Conservation (phyloP, 2,888 invertebrate species). For the Phaedon cochleariae region DNA sequence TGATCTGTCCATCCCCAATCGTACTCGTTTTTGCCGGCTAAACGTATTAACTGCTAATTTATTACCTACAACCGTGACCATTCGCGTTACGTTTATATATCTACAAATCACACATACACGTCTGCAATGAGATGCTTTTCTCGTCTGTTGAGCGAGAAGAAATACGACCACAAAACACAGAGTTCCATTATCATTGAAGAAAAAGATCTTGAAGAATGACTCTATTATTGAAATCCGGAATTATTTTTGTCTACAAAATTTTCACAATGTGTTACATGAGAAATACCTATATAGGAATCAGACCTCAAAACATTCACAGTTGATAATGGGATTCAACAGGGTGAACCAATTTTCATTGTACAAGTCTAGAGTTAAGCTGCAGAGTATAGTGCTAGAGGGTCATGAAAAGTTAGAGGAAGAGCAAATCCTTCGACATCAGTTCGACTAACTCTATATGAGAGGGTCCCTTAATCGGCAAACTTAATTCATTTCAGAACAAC, state of each 20-base stretch:
- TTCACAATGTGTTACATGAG: too few species aligned
- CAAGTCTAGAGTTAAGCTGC: constrained; percentile 4
- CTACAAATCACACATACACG: constrained; percentile 6
- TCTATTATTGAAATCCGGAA: neutral
- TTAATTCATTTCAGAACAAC: constrained; percentile 56
- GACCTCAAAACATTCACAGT: too few species aligned
- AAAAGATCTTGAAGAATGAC: neutral
- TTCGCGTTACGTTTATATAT: constrained; percentile 12
- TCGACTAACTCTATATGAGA: constrained; percentile 48
- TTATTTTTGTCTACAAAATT: too few species aligned
- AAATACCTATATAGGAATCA: too few species aligned
- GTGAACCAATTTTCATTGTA: neutral
- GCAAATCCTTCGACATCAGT: constrained; percentile 43
- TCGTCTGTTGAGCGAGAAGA: neutral
- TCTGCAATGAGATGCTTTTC: neutral
- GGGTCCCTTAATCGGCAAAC: constrained; percentile 56
- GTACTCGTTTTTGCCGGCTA: constrained; percentile 12
- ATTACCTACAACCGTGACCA: constrained; percentile 15
- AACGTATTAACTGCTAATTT: constrained; percentile 21
- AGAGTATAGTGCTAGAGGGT: constrained; percentile 18
- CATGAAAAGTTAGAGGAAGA: constrained; percentile 36
- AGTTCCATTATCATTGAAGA: neutral
- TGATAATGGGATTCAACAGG: neutral
- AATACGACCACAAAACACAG: constrained; percentile 16
- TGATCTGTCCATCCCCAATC: constrained; percentile 19